A percentile compares a stretch with the other conserved stretches of the same genome.
Evolutionary conservation across 2,113 vertebrate genomes (phyloP).

Genomic region (Calidris pugnax): DNA sequence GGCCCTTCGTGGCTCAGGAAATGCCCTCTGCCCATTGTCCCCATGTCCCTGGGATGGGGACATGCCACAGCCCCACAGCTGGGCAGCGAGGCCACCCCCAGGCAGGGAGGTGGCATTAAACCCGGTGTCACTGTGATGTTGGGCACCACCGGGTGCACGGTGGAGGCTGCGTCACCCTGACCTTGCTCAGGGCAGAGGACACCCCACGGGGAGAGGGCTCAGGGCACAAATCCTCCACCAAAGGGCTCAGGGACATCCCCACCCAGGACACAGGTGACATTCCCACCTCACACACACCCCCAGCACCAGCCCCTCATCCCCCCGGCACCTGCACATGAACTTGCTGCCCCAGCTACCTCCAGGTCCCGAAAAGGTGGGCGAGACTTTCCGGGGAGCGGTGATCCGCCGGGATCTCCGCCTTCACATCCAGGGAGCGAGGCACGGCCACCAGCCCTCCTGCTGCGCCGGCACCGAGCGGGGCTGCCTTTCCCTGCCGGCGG

Average conservation of each 20-base stretch:
- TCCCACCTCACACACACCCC: background rate
- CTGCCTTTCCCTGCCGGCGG: background rate
- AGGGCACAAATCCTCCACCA: background rate
- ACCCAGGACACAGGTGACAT: fast-evolving
- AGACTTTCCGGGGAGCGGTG: background rate
- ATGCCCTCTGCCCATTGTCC: fast-evolving
- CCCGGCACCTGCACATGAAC: fast-evolving
- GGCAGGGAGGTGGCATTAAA: background rate
- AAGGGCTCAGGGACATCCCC: background rate
- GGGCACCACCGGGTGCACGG: fast-evolving
- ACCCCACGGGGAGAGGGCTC: fast-evolving
- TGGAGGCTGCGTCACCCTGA: background rate
- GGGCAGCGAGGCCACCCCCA: background rate
- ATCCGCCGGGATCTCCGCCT: background rate
- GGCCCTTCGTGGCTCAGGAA: background rate
- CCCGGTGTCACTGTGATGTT: fast-evolving
- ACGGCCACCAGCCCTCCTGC: background rate
- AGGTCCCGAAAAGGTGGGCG: background rate
- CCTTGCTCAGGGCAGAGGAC: background rate
- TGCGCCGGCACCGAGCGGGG: background rate
- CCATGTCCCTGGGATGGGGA: background rate
- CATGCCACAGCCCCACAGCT: fast-evolving
- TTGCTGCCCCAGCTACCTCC: fast-evolving
- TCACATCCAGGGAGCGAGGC: background rate
- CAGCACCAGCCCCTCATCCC: background rate